Percentiles rank a stretch among this genome's conserved stretches.
Conservation (phyloP, 2,113 vertebrate species). For the Siphamia tubifer region DNA sequence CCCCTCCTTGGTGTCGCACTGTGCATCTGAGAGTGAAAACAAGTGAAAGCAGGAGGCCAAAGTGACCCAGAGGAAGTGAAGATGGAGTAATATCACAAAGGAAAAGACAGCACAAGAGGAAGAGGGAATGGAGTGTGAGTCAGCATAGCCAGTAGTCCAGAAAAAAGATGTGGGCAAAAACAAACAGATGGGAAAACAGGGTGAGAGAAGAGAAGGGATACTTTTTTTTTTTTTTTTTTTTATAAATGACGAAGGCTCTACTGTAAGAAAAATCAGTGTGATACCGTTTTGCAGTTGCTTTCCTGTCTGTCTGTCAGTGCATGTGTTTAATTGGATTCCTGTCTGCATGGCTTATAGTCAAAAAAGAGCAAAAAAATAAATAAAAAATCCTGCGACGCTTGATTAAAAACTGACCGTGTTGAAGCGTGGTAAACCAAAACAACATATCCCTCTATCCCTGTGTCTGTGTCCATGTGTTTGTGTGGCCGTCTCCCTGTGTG, state of each 20-base stretch:
- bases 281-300: background rate
- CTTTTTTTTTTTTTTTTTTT: no score
- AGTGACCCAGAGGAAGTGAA: conserved; percentile 40
- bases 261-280: conserved; percentile 16
- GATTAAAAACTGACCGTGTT: conserved; percentile 47
- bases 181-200: conserved; percentile 43
- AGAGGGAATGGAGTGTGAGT: conserved; percentile 26
- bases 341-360: conserved; percentile 33
- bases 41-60: conserved; percentile 17
- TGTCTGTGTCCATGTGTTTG: conserved; percentile 54
- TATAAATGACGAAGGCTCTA: background rate
- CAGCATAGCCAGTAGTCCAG: conserved; percentile 3
- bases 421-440: conserved; percentile 62
- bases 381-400: background rate
- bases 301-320: conserved; percentile 44
- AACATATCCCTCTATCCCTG: conserved; percentile 61
- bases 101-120: background rate
- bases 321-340: conserved; percentile 42
- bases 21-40: conserved; percentile 18
- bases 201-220: no score
- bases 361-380: no score
- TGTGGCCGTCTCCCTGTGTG: conserved; percentile 35
- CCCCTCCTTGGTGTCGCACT: background rate
- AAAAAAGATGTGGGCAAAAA: conserved; percentile 10
- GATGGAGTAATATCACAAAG: conserved; percentile 18